Conservation (phyloP, 2,888 invertebrate genomes). For the Galeruca laticollis region DNA sequence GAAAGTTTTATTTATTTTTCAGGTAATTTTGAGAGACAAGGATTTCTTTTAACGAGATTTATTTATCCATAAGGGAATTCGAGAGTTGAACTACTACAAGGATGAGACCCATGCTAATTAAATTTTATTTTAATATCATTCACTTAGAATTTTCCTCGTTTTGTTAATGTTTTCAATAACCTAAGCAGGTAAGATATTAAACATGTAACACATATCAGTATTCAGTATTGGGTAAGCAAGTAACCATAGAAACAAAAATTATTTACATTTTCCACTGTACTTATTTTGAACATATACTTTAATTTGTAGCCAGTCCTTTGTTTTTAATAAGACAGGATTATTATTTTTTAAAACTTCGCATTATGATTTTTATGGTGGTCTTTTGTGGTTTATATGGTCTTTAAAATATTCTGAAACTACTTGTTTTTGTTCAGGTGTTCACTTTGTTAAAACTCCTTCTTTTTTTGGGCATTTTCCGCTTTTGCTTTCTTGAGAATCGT, state of each 20-base stretch:
- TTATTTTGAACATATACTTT: slow-evolving; percentile 39
- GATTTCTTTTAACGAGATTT: no score
- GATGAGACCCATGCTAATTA: no score
- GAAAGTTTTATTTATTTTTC: no score
- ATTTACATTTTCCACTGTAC: slow-evolving; percentile 22
- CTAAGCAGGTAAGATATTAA: no score
- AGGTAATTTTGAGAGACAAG: no score
- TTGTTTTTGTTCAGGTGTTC: slow-evolving; percentile 14
- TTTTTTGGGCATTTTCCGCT: neutral
- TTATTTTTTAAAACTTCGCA: slow-evolving; percentile 32
- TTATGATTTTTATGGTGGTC: slow-evolving; percentile 31
- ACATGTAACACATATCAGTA: no score
- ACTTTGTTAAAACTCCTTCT: slow-evolving; percentile 5
- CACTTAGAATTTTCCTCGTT: no score
- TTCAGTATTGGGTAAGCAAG: neutral
- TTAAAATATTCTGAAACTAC: slow-evolving; percentile 12
- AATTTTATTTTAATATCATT: no score
- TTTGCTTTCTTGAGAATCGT: neutral
- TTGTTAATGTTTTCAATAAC: no score
- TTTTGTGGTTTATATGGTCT: neutral
- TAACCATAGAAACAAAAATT: slow-evolving; percentile 1
- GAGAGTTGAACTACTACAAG: no score
- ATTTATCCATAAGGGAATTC: no score
- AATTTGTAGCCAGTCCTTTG: no score
- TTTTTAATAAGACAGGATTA: slow-evolving; percentile 30